Evolutionary conservation across 1,140 invertebrate genomes (phyloP), one percentile per base, ranked within the genome.

Genomic region (Vanessa tameamea): DNA sequence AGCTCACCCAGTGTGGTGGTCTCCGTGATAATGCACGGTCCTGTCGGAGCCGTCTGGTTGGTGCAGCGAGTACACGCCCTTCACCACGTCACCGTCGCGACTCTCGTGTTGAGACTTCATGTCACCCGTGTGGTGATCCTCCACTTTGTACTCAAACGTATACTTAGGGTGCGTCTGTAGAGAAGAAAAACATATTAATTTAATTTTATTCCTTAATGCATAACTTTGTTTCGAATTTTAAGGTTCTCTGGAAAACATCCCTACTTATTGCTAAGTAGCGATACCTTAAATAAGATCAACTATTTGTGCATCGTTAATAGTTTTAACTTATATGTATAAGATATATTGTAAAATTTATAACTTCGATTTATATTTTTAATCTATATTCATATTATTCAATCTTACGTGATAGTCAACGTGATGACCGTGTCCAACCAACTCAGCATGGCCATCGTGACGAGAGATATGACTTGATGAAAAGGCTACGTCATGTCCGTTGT

Each of bases 121-220:
- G 72, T 87, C 86, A 9, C 81, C 79, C 43, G 84, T 87, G 76
- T 94, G 94, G 2, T 82, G 82, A 80, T 90, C 94, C 64, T 83
- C 88, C 72, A 94, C 93, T 72, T 83, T 85, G 76, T 85, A 85
- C 9, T 78, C 79, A 64, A 84, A 83, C 50, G 84, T 77, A 73
- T 83, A 85, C 68, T 82, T 83, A 37, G 84, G 82, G 26, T 84
- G 74, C 5, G 84, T 69, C 84, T 86, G 47, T 11, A 76, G 51
- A 23, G n/a, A n/a, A 71, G 48, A 47, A 14, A 47, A 23, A 43
- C 1, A 9, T 43, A 9, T 43, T 43, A 5, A 5, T 37, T 37
- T 37, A 37, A 37, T 37, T 37, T 37, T 37, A 37, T 37, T 7
- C 31, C 7, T 37, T 37, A 37, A 37, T 37, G 31, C 20, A 20